Base-by-base conservation (phyloP, 2,888 invertebrate species). In the Apomyelois bistriatella region DNA sequence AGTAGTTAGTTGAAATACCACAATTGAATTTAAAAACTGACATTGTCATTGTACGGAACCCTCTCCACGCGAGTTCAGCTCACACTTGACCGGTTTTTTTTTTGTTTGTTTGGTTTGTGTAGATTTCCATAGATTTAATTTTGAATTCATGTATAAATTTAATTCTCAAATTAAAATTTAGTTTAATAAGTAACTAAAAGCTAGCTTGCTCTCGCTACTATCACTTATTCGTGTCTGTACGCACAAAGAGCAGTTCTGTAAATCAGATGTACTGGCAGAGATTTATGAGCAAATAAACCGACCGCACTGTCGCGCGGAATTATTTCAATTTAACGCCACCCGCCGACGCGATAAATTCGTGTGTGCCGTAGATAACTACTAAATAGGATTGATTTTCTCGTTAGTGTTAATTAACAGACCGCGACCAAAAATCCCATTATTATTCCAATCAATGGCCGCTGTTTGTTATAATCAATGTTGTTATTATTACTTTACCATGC, bases 241-340 rank as follows among this genome's bases (percentile, higher is more conserved):
- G 72, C 74, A 75, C 72, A 75, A 76, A 82, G 72, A 80, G 74
- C 76, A 79, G 65, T 77, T 71, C 79, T 79, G 82, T 85, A 86
- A 86, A 85, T 85, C 83, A 84, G 80, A 74, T 74, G 79, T 77
- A 79, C 79, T 77, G 62, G 61, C 57, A 57, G 75, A 82, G 79
- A 83, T 83, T 83, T 81, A 83, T 81, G 76, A 63, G 68, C 80
- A 76, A 82, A 84, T 81, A 83, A 85, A 85, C 75, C 72, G 73
- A 77, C 81, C 81, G 62, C 80, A 79, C 62, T 64, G 64, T 66
- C 71, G 68, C 70, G 72, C 70, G 70, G 75, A 83, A 81, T 83
- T 77, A 82, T 85, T 85, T 85, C 81, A 84, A 84, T 85, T 85
- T 82, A 79, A 79, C 78, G 79, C 81, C 70, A 73, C 70, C 73